A percentile compares a stretch with the other conserved stretches of the same genome.
These are phyloP conservation scores for Nerophis lumbriciformis DNA, from an alignment of 2,113 vertebrate species.

Conservation along the genomic window DNA sequence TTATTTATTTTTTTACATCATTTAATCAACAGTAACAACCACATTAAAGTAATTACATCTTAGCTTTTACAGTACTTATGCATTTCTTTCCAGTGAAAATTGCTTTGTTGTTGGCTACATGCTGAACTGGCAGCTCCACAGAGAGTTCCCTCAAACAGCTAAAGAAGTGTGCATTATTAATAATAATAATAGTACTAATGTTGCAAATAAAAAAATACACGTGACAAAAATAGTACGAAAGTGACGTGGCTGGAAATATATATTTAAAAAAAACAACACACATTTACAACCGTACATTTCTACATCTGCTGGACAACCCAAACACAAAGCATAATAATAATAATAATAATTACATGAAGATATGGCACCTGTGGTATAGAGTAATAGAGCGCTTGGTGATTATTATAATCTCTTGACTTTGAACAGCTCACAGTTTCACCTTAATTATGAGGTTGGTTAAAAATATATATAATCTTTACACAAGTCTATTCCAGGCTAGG, in stretches of 20 bases:
- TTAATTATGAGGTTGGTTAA: conserved; percentile 89
- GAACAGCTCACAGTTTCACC: conserved; percentile 94
- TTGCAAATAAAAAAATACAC: conserved; percentile 48
- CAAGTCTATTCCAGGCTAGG: conserved; percentile 59
- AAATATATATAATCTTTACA: conserved; percentile 89
- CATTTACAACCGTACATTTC: conserved; percentile 17
- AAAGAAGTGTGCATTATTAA: conserved; percentile 76
- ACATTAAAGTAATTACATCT: conserved; percentile 2
- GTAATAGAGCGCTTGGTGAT: conserved; percentile 82
- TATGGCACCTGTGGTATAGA: conserved; percentile 98
- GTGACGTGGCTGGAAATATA: not conserved
- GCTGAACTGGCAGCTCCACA: conserved; percentile 39
- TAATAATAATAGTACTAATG: conserved; percentile 41
- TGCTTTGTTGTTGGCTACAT: conserved; percentile 41
- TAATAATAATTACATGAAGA: conserved; percentile 41
- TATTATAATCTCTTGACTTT: conserved; percentile 76
- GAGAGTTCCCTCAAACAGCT: conserved; percentile 75
- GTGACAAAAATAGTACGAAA: conserved; percentile 42
- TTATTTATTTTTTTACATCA: conserved; percentile 1
- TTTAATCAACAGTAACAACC: conserved; percentile 9
- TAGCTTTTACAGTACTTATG: conserved; percentile 8
- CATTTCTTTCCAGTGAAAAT: conserved; percentile 13
- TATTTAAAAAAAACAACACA: not conserved
- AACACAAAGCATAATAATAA: conserved; percentile 46
- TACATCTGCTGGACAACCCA: conserved; percentile 38